Base-by-base conservation (phyloP, 2,113 vertebrate genomes). In the Parotia lawesii region DNA sequence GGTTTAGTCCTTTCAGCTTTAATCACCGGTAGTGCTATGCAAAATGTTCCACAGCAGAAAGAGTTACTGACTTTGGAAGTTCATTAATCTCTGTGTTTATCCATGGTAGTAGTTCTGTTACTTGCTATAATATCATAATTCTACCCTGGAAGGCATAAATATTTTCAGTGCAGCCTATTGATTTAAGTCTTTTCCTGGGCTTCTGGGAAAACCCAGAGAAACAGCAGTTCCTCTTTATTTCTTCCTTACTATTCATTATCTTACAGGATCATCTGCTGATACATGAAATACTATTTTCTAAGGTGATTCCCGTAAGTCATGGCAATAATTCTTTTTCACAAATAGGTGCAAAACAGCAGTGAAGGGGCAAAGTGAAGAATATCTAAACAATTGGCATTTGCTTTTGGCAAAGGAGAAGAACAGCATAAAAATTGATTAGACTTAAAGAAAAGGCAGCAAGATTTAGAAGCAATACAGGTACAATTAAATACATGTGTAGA, bases 211-310 rank as follows among this genome's bases (percentile, higher is more conserved):
- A 35, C 13, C 6, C 1, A 2, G 12, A 83, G 24, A 73, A 84
- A 56, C 1, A 17, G 9, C 3, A 5, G 4, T 66, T 92, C 9
- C 15, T 38, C 18, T 73, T 83, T 86, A 80, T 87, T 93, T 90
- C 54, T 82, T 87, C 21, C 42, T 89, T 70, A 73, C 10, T 83
- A 11, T 66, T 85, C 23, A 25, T 88, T 90, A 58, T 78, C 24
- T 58, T 18, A 47, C 35, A 22, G 45, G 47, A 79, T 47, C 1
- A 2, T 80, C 53, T 24, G 22, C 18, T 0, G 0, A 47, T 66
- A 73, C 5, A 47, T 14, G 15, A 76, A 80, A 80, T 58, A 56
- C 15, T 65, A 0, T 88, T 88, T 94, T 88, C 57, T 66, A 58
- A 88, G 37, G 29, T 76, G 23, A 53, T 87, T 88, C 33, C 80